Conservation (phyloP, 2,888 invertebrate genomes). For the Leptopilina drosophilae region DNA sequence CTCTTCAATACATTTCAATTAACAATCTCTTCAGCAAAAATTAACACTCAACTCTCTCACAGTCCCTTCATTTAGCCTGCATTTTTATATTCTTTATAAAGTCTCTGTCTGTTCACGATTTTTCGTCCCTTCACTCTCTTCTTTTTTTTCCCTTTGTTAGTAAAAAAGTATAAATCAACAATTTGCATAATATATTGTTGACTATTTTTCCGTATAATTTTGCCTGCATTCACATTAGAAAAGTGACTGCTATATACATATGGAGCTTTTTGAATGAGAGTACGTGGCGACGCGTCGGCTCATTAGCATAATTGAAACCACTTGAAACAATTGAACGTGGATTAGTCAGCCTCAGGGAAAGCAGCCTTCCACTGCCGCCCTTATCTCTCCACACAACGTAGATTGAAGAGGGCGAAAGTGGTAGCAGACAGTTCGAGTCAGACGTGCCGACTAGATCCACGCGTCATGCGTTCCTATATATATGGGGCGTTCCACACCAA, state of each 20-base stretch:
- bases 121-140: too few species aligned
- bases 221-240: background rate
- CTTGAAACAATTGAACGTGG: conserved; percentile 70
- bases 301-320: conserved; percentile 72
- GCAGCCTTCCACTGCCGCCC: conserved; percentile 46
- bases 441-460: conserved; percentile 41
- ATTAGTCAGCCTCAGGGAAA: conserved; percentile 57
- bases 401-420: conserved; percentile 34
- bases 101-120: too few species aligned
- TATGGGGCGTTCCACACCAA: too few species aligned
- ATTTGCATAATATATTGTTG: conserved; percentile 12
- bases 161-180: background rate
- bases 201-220: background rate
- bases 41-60: too few species aligned
- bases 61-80: too few species aligned
- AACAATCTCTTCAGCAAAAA: too few species aligned
- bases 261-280: conserved; percentile 56
- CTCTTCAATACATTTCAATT: too few species aligned
- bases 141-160: too few species aligned
- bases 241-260: background rate
- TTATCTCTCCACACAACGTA: conserved; percentile 49
- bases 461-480: background rate
- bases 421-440: conserved; percentile 45
- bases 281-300: conserved; percentile 61
- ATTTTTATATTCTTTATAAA: too few species aligned